Conservation (phyloP, 2,888 invertebrate species). For the Phasia obesa region DNA sequence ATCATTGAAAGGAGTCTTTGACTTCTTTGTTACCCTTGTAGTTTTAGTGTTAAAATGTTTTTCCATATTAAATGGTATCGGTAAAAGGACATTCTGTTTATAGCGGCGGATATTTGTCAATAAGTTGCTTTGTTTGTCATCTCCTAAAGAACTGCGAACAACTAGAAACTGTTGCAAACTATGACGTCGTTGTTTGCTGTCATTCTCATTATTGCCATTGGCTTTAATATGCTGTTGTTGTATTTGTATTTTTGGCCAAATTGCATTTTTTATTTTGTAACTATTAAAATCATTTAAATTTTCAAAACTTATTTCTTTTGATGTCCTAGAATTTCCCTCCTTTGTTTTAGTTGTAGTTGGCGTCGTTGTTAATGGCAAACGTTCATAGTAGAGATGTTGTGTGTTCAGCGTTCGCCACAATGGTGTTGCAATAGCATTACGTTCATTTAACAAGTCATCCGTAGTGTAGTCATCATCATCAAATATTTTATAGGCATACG, state of each 20-base stretch:
- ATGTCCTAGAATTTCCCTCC: slow-evolving; percentile 47
- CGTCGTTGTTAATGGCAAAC: slow-evolving; percentile 33
- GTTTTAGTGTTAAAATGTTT: slow-evolving; percentile 40
- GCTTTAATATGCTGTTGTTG: slow-evolving; percentile 19
- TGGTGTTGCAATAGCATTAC: slow-evolving; percentile 45
- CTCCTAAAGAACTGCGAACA: not conserved
- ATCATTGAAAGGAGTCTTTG: slow-evolving; percentile 14
- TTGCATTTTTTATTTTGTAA: slow-evolving; percentile 52
- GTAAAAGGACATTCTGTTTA: slow-evolving; percentile 41
- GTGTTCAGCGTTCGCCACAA: slow-evolving; percentile 44
- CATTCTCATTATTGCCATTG: not conserved
- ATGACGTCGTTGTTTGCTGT: slow-evolving; percentile 48
- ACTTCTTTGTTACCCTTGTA: slow-evolving; percentile 11
- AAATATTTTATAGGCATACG: slow-evolving; percentile 62
- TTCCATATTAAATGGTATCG: slow-evolving; percentile 38
- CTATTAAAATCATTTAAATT: slow-evolving; percentile 64
- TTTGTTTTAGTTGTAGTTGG: slow-evolving; percentile 28
- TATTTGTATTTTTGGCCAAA: slow-evolving; percentile 52
- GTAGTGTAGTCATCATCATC: slow-evolving; percentile 53
- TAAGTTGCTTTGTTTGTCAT: slow-evolving; percentile 2
- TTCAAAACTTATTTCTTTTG: slow-evolving; percentile 62
- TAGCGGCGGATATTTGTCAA: slow-evolving; percentile 58
- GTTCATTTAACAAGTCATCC: slow-evolving; percentile 52
- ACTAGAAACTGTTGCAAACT: slow-evolving; percentile 40
- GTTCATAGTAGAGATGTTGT: slow-evolving; percentile 37